Evolutionary conservation across 2,797 vertebrate genomes (phyloP), one percentile per base, ranked within the genome.

Genomic region (Vespertilio murinus): DNA sequence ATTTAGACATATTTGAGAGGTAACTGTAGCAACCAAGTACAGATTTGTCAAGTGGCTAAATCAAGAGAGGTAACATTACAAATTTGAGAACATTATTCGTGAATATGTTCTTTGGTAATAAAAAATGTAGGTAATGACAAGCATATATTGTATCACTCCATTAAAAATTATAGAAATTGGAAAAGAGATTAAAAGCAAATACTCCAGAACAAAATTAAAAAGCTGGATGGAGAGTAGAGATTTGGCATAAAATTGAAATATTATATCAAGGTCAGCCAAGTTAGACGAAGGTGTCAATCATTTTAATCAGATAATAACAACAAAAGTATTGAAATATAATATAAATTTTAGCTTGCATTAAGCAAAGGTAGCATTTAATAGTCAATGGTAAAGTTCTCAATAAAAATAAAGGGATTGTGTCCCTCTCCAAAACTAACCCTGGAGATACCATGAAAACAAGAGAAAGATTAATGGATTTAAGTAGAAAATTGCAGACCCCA

Each of bases 251-350:
- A 83, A 84, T 67, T 42, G 7, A 86, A 86, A 52, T 67, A 23
- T 61, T 83, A 73, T 6, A n/a, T 88, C 35, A 69, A 88, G 25
- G 25, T 81, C 79, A 91, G 23, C 35, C 10, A 73, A 64, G 54
- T 47, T 69, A 91, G n/a, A 81, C 12, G 87, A 83, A 90, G 9
- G 1, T 83, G 45, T 40, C 71, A 89, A 25, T 90, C 65, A 83
- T 71, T 89, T 88, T 80, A 93, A 93, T 80, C 49, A 94, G 56
- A 65, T 71, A 45, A 74, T 61, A 71, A 42, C 10, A 42, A 9
- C 40, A 75, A 71, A 59, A 94, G 35, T 75, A 71, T 22, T 33
- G 38, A 28, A 86, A 86, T 16, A 59, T 10, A 22, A 33, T 61
- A 81, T 40, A 42, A 88, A 79, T 56, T 33, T 82, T 73, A 83